Percentiles rank a stretch among this genome's conserved stretches.
phyloP scores from a whole-genome alignment of 2,113 vertebrate species.

The Himantopus leucocephalus region DNA sequence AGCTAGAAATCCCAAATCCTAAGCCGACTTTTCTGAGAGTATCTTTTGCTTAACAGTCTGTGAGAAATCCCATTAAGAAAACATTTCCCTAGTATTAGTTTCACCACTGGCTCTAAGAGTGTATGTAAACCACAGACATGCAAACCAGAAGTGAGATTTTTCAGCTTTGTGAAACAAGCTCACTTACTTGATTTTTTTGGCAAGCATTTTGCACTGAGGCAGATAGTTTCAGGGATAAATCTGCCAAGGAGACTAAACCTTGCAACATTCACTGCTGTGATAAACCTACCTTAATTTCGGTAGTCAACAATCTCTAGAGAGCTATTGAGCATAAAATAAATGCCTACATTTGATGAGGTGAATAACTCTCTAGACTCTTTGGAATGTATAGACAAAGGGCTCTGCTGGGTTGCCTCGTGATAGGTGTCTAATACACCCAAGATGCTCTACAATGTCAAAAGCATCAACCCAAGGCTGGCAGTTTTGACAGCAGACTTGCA shows the following conservation, averaged over 20 bases:
- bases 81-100: not conserved
- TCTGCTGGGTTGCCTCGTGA: rapidly evolving
- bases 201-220: not conserved
- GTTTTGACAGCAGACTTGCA: not conserved
- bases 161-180: not conserved
- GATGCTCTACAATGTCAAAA: not conserved
- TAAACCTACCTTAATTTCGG: not conserved
- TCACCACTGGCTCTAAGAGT: not conserved
- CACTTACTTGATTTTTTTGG: not conserved
- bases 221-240: not conserved
- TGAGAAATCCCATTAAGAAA: not conserved
- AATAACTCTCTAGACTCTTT: not conserved
- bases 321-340: not conserved
- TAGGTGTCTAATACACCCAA: not conserved
- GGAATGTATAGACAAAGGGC: not conserved
- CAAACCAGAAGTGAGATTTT: not conserved
- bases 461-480: not conserved
- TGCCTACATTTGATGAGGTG: not conserved
- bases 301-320: not conserved
- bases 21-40: not conserved
- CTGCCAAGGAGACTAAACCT: not conserved
- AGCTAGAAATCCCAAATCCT: not conserved
- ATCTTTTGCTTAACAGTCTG: not conserved
- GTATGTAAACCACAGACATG: not conserved
- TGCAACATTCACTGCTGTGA: not conserved